These are phyloP conservation scores for Agrilus cyanescens DNA, from an alignment of 2,888 invertebrate genomes.

Conservation along the genomic window DNA sequence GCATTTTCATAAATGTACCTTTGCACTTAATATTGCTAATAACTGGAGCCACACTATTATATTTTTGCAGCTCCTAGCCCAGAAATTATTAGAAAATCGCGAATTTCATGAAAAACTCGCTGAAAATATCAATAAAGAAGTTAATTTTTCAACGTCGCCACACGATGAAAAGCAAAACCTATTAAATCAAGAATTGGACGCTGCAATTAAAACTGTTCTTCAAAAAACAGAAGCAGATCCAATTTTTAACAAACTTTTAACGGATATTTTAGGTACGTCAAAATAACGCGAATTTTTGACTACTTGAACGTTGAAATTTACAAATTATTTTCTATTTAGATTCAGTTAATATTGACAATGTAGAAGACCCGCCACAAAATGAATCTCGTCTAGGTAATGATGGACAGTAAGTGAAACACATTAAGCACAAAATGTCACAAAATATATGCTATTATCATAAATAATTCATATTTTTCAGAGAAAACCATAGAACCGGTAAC, in stretches of 20 bases:
- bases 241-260: conserved; percentile 37
- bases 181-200: conserved; percentile 29
- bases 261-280: conserved; percentile 33
- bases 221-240: conserved; percentile 41
- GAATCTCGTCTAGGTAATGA: too few relatives aligned
- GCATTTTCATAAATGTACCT: too few relatives aligned
- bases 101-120: conserved; percentile 43
- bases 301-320: not conserved
- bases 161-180: conserved; percentile 1
- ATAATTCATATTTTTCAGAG: too few relatives aligned
- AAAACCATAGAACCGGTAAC: too few relatives aligned
- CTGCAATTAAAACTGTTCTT: conserved; percentile 38
- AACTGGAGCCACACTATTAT: too few relatives aligned
- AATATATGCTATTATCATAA: too few relatives aligned
- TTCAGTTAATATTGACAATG: too few relatives aligned
- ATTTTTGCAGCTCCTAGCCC: conserved; percentile 32
- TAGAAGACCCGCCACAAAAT: too few relatives aligned
- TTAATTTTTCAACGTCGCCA: conserved; percentile 3
- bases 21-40: too few relatives aligned
- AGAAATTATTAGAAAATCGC: conserved; percentile 37
- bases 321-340: too few relatives aligned
- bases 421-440: too few relatives aligned
- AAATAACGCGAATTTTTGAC: not conserved
- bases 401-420: too few relatives aligned
- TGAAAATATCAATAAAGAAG: conserved; percentile 38